Percentiles rank a stretch among this genome's conserved stretches.
phyloP scores from a whole-genome alignment of 1,140 invertebrate genomes.

The Drosophila melanica region DNA sequence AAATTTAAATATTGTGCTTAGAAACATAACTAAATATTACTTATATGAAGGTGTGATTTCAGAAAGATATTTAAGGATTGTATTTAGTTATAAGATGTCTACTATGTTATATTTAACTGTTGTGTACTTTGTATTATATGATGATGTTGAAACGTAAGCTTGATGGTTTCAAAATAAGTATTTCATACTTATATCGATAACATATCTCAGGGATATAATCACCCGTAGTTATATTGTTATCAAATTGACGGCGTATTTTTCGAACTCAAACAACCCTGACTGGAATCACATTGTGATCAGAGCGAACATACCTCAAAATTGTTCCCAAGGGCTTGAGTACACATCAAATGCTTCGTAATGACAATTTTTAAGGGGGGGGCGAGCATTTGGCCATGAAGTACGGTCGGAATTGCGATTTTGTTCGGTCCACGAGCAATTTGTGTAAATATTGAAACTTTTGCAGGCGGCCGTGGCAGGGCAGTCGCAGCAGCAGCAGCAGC shows the following conservation, averaged over 20 bases:
- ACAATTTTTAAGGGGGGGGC: conserved; percentile 58
- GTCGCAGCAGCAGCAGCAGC: neutral
- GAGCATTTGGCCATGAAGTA: conserved; percentile 63
- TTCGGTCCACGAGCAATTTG: conserved; percentile 62
- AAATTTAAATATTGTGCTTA: too few species aligned
- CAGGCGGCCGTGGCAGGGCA: conserved; percentile 6
- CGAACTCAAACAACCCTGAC: conserved; percentile 23
- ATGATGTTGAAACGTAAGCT: too few species aligned
- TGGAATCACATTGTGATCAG: neutral
- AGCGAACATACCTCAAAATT: conserved; percentile 26
- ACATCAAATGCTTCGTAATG: conserved; percentile 53
- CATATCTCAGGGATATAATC: neutral
- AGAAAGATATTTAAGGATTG: too few species aligned
- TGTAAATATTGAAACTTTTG: conserved; percentile 80
- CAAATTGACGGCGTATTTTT: conserved; percentile 19
- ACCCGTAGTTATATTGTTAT: conserved; percentile 24
- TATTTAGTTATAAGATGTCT: too few species aligned
- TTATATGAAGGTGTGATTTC: too few species aligned
- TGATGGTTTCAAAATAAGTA: too few species aligned
- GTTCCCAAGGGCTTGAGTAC: conserved; percentile 42
- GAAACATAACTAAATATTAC: too few species aligned
- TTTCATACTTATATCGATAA: too few species aligned
- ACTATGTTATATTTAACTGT: too few species aligned
- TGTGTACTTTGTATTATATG: too few species aligned
- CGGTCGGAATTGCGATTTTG: conserved; percentile 66